Conservation (phyloP, 2,797 vertebrate genomes). For the Gymnopithys bicolor region DNA sequence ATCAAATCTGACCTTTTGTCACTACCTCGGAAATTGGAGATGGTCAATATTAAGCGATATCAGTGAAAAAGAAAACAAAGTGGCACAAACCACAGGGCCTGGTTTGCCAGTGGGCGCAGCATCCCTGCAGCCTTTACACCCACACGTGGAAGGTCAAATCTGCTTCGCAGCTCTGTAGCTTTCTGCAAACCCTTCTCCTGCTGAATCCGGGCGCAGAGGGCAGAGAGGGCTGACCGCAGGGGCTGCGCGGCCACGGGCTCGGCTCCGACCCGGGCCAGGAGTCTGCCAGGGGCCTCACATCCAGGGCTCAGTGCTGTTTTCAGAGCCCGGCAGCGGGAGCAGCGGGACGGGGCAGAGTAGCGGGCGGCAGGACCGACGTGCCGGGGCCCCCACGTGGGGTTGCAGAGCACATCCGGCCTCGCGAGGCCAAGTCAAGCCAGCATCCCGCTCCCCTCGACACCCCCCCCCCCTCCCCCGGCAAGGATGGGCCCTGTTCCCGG, state of each 20-base stretch:
- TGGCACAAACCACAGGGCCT: not conserved
- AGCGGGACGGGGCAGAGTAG: not conserved
- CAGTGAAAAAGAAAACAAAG: not conserved
- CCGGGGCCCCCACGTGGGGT: accelerated
- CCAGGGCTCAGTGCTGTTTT: not conserved
- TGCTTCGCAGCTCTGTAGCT: not conserved
- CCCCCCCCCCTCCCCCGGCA: not conserved
- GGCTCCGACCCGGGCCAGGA: not conserved
- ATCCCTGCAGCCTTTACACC: accelerated
- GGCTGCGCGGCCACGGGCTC: not conserved
- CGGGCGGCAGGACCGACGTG: no score
- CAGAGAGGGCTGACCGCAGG: not conserved
- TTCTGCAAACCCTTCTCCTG: not conserved
- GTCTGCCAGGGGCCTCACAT: not conserved
- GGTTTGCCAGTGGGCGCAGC: not conserved
- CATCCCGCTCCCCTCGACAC: no score
- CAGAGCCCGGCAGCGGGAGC: not conserved
- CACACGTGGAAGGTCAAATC: not conserved
- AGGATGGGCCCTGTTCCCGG: not conserved
- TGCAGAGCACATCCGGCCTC: not conserved
- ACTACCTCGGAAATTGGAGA: not conserved
- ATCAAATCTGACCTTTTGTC: not conserved
- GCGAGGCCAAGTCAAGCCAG: no score
- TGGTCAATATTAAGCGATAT: not conserved
- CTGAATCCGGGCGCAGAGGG: no score